phyloP scores from a whole-genome alignment of 2,797 vertebrate genomes.

The Coendou prehensilis region DNA sequence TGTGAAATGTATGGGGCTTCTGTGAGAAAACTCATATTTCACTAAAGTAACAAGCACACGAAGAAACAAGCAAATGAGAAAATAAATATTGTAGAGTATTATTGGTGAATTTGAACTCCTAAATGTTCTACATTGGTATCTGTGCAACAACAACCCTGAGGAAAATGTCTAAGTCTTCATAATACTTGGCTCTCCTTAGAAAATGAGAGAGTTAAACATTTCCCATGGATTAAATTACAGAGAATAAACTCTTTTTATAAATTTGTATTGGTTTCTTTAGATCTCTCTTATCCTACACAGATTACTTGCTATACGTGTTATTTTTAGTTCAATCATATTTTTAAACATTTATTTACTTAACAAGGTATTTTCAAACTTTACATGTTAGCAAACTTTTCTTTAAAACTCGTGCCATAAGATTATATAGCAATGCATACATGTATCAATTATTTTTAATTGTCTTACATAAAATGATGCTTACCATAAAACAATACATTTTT shows the following conservation, averaged over 20 bases:
- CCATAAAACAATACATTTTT: not conserved
- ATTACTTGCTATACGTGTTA: not conserved
- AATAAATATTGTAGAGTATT: not conserved
- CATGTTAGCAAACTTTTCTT: conserved; percentile 20
- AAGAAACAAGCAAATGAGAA: conserved; percentile 17
- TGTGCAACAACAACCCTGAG: not conserved
- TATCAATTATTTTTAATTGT: conserved; percentile 30
- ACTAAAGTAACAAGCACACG: not conserved
- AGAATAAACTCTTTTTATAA: not conserved
- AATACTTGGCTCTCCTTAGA: not conserved
- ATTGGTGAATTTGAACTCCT: not conserved
- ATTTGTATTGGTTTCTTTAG: conserved; percentile 5
- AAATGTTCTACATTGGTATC: not conserved
- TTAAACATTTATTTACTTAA: conserved; percentile 22
- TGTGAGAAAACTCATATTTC: conserved; percentile 47
- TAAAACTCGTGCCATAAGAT: not conserved
- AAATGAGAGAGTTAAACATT: conserved; percentile 4
- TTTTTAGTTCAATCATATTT: conserved; percentile 43
- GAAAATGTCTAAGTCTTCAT: not conserved
- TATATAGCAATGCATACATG: not conserved
- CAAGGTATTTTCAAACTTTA: conserved; percentile 44
- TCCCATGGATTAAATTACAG: not conserved
- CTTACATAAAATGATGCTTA: not conserved
- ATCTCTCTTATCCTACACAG: not conserved
- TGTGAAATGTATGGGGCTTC: conserved; percentile 18